Percentiles rank a stretch among this genome's conserved stretches.
Evolutionary conservation across 2,888 invertebrate species (phyloP).

Genomic region (Agrotis exclamationis): DNA sequence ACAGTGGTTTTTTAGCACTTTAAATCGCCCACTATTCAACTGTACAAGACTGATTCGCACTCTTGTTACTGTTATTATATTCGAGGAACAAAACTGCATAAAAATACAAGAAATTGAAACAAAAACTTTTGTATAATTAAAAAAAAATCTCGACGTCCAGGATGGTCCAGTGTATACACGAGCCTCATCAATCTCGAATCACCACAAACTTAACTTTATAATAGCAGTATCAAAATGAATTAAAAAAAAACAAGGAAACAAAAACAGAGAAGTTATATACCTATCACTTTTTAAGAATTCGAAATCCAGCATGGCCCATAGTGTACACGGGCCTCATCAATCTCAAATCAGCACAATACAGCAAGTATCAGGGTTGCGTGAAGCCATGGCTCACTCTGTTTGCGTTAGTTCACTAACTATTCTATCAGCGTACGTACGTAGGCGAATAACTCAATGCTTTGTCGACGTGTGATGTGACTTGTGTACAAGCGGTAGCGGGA

Average conservation of each 20-base stretch:
- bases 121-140: too few relatives aligned
- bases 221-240: too few relatives aligned
- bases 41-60: too few relatives aligned
- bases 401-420: conserved; percentile 69
- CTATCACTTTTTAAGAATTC: too few relatives aligned
- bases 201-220: conserved; percentile 44
- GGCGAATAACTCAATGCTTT: conserved; percentile 74
- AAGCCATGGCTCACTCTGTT: conserved; percentile 65
- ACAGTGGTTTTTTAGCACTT: too few relatives aligned
- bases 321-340: conserved; percentile 31
- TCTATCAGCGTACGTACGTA: conserved; percentile 71
- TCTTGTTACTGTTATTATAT: too few relatives aligned
- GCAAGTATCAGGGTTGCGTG: conserved; percentile 54
- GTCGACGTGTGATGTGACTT: conserved; percentile 48
- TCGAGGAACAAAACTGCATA: too few relatives aligned
- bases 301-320: conserved; percentile 8
- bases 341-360: conserved; percentile 47
- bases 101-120: too few relatives aligned
- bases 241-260: too few relatives aligned
- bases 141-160: neutral
- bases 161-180: conserved; percentile 20
- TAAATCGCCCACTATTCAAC: too few relatives aligned
- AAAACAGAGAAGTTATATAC: too few relatives aligned
- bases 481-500: conserved; percentile 28
- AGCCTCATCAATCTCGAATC: conserved; percentile 45